Evolutionary conservation across 2,113 vertebrate genomes (phyloP), one percentile per base, ranked within the genome.

Genomic region (Lepisosteus osseus): DNA sequence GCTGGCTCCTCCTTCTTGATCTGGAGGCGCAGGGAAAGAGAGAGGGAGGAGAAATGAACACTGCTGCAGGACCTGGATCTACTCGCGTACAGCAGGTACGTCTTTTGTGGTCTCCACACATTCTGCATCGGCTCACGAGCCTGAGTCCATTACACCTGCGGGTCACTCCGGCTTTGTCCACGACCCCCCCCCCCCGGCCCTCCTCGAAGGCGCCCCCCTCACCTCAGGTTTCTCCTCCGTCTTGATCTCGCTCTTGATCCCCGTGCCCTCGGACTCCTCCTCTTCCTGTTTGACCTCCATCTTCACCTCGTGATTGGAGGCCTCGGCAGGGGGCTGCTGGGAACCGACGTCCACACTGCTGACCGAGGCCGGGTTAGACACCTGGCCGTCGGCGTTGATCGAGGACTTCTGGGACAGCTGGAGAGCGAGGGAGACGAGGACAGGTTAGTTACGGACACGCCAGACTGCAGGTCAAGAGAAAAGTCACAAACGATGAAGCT

Each of bases 211-310:
- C 15, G 15, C 15, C 15, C 42, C 72, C 40, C 89, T 85, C 9
- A 96, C 96, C 93, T 97, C 95, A 41, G 90, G 77, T 77, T 94
- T 94, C 61, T 94, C 95, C 67, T 97, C 96, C 0, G 80, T 84
- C 80, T 94, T 96, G 71, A 90, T 15, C 2, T 94, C 94, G 59
- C 84, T 78, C 68, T 51, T 85, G 79, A 70, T 78, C 82, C 72
- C 86, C 85, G 83, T 82, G 9, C 88, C 87, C 69, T 95, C 95
- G 63, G 93, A 92, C 65, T 92, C 81, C 0, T 84, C 83, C 1
- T 90, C 85, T 8, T 91, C 90, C 85, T 94, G 92, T 85, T 95
- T 96, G 45, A 88, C 77, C 56, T 96, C 96, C 78, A 92, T 87
- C 85, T 96, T 97, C 7, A 90, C 80, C 57, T 96, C 94, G 55